Base-by-base conservation (phyloP, 35 echinoderm and acorn worm genomes). In the Eucidaris tribuloides region DNA sequence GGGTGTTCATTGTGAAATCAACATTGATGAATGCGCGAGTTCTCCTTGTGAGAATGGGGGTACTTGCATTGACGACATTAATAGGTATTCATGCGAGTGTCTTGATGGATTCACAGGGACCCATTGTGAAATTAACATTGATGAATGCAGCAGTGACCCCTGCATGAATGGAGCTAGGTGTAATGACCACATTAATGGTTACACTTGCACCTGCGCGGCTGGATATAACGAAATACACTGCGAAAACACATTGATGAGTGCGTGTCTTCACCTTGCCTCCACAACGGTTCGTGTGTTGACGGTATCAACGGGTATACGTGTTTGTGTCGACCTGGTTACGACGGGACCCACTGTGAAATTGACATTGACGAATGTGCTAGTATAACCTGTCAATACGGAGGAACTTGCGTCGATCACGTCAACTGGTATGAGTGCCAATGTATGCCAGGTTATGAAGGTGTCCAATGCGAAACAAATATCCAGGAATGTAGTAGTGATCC, bases 131-230 rank as follows among this genome's bases (percentile, higher is more conserved):
- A 41, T 45, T 33, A 46, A 93, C 22, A 56, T 83, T 14, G 56
- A 93, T 54, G 91, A 93, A 82, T 93, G 91, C 64, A n/a, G 17
- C 15, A 83, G 78, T 55, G n/a, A 20, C 5, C 91, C 91, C 15
- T 93, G 91, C 71, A 50, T 78, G 43, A 93, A 93, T 57, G 36
- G 48, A 78, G 90, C 76, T 24, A 45, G 77, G 7, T 93, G 91
- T 43, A 6, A 61, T 17, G 84, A 93, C 65, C 27, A 40, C 13
- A 25, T 93, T 2, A 79, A 81, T 45, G 34, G 49, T 9, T 88
- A 72, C 59, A 58, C 3, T 31, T 88, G 91, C 65, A n/a, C 30
- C 3, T 93, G 91, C 83, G 15, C 54, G 3, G 38, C 64, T 23
- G 91, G 91, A 36, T 88, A 79, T 56, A 34, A 76, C 19, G 91